Evolutionary conservation across 2,888 invertebrate species (phyloP), one percentile per base, ranked within the genome.

Genomic region (Epistrophella euchroma): DNA sequence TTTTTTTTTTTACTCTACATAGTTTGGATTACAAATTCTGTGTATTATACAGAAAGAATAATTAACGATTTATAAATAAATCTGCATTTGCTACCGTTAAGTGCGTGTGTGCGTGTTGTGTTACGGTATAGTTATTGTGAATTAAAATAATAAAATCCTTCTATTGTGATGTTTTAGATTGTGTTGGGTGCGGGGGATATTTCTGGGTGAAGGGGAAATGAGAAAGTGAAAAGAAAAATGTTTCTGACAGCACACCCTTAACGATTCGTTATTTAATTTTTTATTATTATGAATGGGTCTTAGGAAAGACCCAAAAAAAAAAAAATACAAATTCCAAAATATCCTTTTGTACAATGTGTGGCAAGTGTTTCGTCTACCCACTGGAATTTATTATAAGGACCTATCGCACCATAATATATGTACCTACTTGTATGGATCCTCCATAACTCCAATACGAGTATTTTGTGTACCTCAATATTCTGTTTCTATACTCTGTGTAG

Each of bases 401-500:
- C 15, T 10, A 15, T 17, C 47, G 37, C 55, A 62, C 3, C 47
- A 52, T 52, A 4, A n/a, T 25, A 28, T 28, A 25, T 52, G 52
- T 52, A 52, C 52, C 25, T 28, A 28, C 19, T 52, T 28, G 22
- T 25, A 40, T 37, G 28, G 40, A 70, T 22, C 11, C 22, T 64
- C 74, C 74, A 55, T 52, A 73, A 60, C 56, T 71, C 68, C 35
- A 19, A n/a, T 47, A 66, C 19, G 35, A 9, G 28, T 64, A 35
- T 62, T 62, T 60, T 62, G 68, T 81, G 80, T 80, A 75, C 68
- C 72, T 60, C 25, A 35, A 60, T n/a, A n/a, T 58, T 66, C 32
- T 47, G 13, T 47, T 19, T 19, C 28, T 64, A n/a, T n/a, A 58
- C 35, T 17, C 7, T 15, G 52, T 32, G 11, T 50, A 10, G 17